phyloP scores from a whole-genome alignment of 2,888 invertebrate genomes.

The Mythimna albipuncta region DNA sequence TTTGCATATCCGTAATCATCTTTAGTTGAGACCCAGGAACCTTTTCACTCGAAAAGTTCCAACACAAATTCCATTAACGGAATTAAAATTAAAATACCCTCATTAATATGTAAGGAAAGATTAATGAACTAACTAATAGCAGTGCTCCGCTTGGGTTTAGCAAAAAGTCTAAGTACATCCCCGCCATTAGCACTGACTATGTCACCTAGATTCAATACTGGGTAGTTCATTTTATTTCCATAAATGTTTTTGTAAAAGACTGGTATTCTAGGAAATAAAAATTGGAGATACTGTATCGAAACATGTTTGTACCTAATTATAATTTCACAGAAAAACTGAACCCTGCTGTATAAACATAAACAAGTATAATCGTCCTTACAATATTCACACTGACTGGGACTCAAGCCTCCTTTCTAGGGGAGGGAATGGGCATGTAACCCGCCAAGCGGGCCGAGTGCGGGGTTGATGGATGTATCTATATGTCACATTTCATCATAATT shows the following conservation, averaged over 20 bases:
- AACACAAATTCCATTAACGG: slow-evolving; percentile 72
- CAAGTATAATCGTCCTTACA: too few species aligned
- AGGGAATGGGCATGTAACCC: too few species aligned
- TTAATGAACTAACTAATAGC: slow-evolving; percentile 70
- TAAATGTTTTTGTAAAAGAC: background rate
- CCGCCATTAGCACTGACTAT: slow-evolving; percentile 40
- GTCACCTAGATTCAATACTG: slow-evolving; percentile 26
- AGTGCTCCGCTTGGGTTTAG: slow-evolving; percentile 46
- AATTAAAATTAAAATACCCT: slow-evolving; percentile 73
- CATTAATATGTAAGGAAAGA: slow-evolving; percentile 74
- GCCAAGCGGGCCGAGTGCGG: too few species aligned
- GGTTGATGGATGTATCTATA: too few species aligned
- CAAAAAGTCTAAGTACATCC: slow-evolving; percentile 59
- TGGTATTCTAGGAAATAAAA: background rate
- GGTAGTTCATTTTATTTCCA: slow-evolving; percentile 38
- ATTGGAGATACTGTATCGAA: background rate
- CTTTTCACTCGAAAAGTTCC: slow-evolving; percentile 68
- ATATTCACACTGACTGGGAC: too few species aligned
- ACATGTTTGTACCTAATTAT: background rate
- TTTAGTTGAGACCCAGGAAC: slow-evolving; percentile 37
- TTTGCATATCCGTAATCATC: background rate
- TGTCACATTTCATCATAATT: too few species aligned
- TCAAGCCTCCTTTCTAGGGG: too few species aligned
- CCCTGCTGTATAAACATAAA: too few species aligned
- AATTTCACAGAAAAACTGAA: background rate